Evolutionary conservation across 2,888 invertebrate species (phyloP).

Genomic region (Aspidiotus destructor): DNA sequence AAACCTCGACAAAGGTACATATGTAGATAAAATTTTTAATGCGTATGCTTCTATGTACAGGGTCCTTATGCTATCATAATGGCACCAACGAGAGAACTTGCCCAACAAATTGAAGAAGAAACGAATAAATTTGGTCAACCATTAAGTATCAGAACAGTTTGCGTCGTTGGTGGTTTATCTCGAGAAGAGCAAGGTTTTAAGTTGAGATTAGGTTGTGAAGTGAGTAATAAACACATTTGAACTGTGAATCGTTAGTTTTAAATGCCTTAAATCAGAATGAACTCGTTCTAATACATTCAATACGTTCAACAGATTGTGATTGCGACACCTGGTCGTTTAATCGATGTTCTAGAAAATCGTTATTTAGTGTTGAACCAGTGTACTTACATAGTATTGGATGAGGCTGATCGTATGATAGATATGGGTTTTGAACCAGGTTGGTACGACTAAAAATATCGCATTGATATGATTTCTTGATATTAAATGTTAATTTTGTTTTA

Average conservation of each 20-base stretch:
- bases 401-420: slow-evolving; percentile 99
- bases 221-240: slow-evolving; percentile 39
- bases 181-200: slow-evolving; percentile 98
- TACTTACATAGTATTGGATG: slow-evolving; percentile 91
- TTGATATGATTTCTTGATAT: not conserved
- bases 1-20: not conserved
- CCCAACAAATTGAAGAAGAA: slow-evolving; percentile 99
- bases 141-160: slow-evolving; percentile 84
- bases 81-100: slow-evolving; percentile 98
- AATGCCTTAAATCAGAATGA: not conserved
- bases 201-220: slow-evolving; percentile 90
- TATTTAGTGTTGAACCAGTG: slow-evolving; percentile 95
- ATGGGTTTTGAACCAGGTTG: slow-evolving; percentile 92
- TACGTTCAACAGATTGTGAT: slow-evolving; percentile 70
- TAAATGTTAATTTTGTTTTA: slow-evolving; percentile 12
- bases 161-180: slow-evolving; percentile 95
- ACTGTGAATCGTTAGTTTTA: not conserved
- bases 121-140: slow-evolving; percentile 94
- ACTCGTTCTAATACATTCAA: not conserved
- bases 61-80: slow-evolving; percentile 98
- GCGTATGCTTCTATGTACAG: slow-evolving; percentile 38
- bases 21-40: not conserved
- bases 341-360: slow-evolving; percentile 95
- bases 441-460: not conserved
- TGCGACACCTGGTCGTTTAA: slow-evolving; percentile 97